Conservation (phyloP, 1,140 invertebrate species). For the Pseudomyrmex flavicornis region DNA sequence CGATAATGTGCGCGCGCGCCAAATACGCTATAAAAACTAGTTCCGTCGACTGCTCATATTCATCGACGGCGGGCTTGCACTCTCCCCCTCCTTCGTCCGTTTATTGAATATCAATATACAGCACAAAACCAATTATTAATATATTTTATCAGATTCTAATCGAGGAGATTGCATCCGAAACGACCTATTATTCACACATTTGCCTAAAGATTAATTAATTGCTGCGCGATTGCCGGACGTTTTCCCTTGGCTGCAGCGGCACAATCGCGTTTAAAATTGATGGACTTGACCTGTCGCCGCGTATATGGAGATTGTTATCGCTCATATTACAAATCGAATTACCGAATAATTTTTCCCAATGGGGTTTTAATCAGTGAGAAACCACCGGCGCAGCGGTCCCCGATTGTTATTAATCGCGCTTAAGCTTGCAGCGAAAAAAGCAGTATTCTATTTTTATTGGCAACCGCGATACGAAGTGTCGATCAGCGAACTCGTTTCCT, state of each 20-base stretch:
- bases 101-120: conserved; percentile 23
- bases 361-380: conserved; percentile 33
- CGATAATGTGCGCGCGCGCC: too few species aligned
- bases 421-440: conserved; percentile 12
- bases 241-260: conserved; percentile 34
- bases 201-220: conserved; percentile 55
- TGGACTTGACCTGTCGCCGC: conserved; percentile 49
- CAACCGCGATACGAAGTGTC: conserved; percentile 29
- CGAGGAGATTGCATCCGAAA: not conserved
- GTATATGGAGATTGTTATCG: conserved; percentile 42
- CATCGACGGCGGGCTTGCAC: too few species aligned
- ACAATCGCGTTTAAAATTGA: conserved; percentile 49
- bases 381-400: not conserved
- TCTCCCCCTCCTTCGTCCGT: not conserved
- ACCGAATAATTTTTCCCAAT: conserved; percentile 30
- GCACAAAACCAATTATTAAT: conserved; percentile 16
- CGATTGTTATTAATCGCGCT: conserved; percentile 47
- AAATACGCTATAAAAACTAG: too few species aligned
- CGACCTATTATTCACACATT: conserved; percentile 44
- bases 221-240: conserved; percentile 9
- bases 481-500: conserved; percentile 49
- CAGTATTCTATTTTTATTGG: conserved; percentile 50
- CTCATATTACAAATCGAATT: conserved; percentile 32
- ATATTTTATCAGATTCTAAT: conserved; percentile 41
- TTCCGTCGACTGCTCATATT: too few species aligned